Conservation (phyloP, 2,888 invertebrate genomes). For the Volucella zonaria region DNA sequence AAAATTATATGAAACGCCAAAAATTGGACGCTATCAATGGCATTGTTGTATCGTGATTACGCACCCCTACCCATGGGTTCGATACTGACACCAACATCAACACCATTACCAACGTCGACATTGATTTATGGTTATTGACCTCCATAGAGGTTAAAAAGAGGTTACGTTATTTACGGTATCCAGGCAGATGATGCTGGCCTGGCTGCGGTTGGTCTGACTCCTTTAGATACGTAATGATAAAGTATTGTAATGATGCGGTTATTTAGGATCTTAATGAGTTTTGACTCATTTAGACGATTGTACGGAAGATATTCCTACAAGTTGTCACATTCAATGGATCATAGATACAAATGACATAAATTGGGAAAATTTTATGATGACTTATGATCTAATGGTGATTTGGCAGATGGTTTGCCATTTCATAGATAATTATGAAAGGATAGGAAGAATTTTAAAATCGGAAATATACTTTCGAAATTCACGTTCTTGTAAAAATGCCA, state of each 20-base stretch:
- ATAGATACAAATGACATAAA: too few species aligned
- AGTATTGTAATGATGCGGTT: slow-evolving; percentile 69
- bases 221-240: slow-evolving; percentile 61
- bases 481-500: too few species aligned
- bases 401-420: too few species aligned
- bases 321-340: too few species aligned
- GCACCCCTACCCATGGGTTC: not conserved
- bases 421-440: too few species aligned
- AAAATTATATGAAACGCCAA: slow-evolving; percentile 65
- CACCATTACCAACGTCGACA: slow-evolving; percentile 1
- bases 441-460: too few species aligned
- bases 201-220: slow-evolving; percentile 25
- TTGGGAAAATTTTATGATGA: too few species aligned
- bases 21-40: slow-evolving; percentile 70
- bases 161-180: slow-evolving; percentile 50
- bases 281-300: not conserved
- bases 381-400: too few species aligned
- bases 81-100: not conserved
- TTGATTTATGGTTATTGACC: slow-evolving; percentile 73
- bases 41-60: slow-evolving; percentile 49
- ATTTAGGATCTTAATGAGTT: slow-evolving; percentile 70
- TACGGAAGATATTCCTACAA: too few species aligned
- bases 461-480: too few species aligned
- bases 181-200: slow-evolving; percentile 62
- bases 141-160: slow-evolving; percentile 67